Evolutionary conservation across 2,888 invertebrate species (phyloP).

Genomic region (Boloria euphrosyne): DNA sequence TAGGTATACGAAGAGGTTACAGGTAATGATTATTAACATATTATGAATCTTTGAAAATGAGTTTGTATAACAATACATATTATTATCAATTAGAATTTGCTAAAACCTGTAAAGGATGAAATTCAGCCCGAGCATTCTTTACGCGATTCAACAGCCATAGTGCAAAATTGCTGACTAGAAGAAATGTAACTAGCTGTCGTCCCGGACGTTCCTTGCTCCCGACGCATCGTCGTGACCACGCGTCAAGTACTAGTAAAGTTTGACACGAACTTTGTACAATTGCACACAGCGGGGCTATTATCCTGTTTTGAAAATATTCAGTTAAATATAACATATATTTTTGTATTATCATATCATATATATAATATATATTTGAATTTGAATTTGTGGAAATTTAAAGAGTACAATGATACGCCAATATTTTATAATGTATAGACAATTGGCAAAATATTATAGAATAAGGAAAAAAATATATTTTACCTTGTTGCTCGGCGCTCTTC

Average conservation of each 20-base stretch:
- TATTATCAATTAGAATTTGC: neutral
- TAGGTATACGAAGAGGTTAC: no score
- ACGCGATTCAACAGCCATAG: constrained; percentile 87
- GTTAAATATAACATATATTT: neutral
- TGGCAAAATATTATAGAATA: neutral
- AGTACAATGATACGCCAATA: no score
- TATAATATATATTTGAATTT: no score
- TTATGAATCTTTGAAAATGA: no score
- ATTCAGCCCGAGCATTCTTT: constrained; percentile 85
- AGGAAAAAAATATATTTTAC: constrained; percentile 44
- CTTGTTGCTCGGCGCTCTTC: constrained; percentile 67
- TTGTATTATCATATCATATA: no score
- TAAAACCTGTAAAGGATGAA: constrained; percentile 84
- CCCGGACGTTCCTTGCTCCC: constrained; percentile 80
- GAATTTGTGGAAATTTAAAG: no score
- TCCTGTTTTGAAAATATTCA: constrained; percentile 48
- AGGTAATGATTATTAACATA: no score
- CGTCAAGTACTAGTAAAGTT: constrained; percentile 81
- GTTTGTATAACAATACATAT: neutral
- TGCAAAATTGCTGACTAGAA: constrained; percentile 84
- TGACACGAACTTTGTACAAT: constrained; percentile 85
- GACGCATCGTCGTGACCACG: constrained; percentile 82
- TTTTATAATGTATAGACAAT: neutral
- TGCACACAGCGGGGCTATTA: constrained; percentile 76
- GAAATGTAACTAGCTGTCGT: constrained; percentile 86